Base-by-base conservation (phyloP, 2,797 vertebrate species). In the Tinamus major region DNA sequence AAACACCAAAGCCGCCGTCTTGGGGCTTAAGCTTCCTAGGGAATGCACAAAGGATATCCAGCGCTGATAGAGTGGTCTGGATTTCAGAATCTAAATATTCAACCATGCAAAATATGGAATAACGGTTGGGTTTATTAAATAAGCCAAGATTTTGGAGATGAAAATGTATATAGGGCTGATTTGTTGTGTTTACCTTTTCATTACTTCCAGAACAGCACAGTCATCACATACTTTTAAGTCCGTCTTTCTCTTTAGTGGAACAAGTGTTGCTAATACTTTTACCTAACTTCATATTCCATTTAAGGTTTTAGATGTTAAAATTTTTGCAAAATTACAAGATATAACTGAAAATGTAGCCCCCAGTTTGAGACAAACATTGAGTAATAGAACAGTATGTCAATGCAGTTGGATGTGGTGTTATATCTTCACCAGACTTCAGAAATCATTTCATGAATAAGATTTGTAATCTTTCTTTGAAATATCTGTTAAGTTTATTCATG, bases 1-100 rank as follows among this genome's bases (percentile, higher is more conserved):
- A 98, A 97, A n/a, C 59, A 10, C 23, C 31, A 13, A 33, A 39
- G 10, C 37, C 11, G 26, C 65, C 17, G 26, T 65, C 41, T 55
- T 42, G 24, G 31, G 21, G 35, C 42, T 39, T 41, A 42, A 35
- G 67, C 8, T 4, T 51, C 17, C 19, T 62, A 21, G 19, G 6
- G n/a, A 23, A 12, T 29, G 13, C 44, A 59, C 37, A 56, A 15
- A 56, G 41, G 29, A 26, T 20, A 20, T 33, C 14, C 33, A 20
- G 6, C 65, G n/a, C 27, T 42, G 19, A n/a, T 39, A 55, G 59
- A 39, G 56, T 18, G 21, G 49, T 20, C n/a, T 59, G 56, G 69
- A 53, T 51, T 16, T 42, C 16, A 65, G 39, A 26, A 72, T 55
- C 53, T 46, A 48, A 61, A 27, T 48, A 48, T 37, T 61, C 26